Conservation (phyloP, 64 coral and sea anemone species). For the Stichodactyla helianthus region DNA sequence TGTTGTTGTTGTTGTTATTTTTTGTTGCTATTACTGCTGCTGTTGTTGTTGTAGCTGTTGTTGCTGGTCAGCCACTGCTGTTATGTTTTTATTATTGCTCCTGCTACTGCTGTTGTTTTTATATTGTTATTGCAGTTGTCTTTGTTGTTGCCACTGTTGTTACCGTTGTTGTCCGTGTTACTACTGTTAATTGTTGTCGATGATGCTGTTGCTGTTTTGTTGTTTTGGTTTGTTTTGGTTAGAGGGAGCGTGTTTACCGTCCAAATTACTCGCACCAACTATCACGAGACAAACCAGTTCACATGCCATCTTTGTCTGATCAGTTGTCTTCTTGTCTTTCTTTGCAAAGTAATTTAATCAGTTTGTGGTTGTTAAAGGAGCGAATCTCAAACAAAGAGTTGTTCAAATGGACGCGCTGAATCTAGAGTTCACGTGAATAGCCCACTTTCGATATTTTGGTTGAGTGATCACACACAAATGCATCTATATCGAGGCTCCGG, state of each 20-base stretch:
- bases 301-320: neutral
- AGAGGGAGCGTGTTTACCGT: too few species aligned
- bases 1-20: neutral
- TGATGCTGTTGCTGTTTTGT: neutral
- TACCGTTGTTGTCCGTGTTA: neutral
- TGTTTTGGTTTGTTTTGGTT: neutral
- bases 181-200: neutral
- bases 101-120: neutral
- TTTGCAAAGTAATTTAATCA: too few species aligned
- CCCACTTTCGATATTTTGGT: too few species aligned
- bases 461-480: too few species aligned
- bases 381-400: too few species aligned
- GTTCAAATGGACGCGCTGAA: too few species aligned
- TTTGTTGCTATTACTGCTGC: neutral
- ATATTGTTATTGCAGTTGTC: neutral
- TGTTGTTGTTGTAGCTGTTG: neutral
- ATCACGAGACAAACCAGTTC: neutral
- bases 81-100: neutral
- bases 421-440: too few species aligned
- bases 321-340: too few species aligned
- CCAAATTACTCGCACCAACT: too few species aligned
- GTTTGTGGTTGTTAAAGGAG: too few species aligned
- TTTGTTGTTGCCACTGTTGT: neutral
- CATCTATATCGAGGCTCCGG: too few species aligned
- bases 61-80: neutral